Evolutionary conservation across 2,113 vertebrate species (phyloP).

Genomic region (Hippocampus guttulatus): DNA sequence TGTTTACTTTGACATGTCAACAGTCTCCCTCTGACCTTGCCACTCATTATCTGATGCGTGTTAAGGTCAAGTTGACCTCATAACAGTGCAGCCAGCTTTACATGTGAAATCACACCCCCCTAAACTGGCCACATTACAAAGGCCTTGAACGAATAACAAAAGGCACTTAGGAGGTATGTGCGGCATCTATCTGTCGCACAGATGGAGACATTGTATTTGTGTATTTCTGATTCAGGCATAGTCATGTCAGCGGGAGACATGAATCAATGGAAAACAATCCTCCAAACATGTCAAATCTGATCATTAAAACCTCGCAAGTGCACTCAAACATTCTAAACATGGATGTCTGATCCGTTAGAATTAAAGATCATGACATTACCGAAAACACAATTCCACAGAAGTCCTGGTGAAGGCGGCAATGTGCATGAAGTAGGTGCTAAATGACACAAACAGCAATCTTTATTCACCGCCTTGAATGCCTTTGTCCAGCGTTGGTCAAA

Average conservation of each 20-base stretch:
- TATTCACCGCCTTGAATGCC: neutral
- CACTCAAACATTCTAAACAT: neutral
- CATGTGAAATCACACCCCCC: conserved; percentile 21
- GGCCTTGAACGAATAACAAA: conserved; percentile 20
- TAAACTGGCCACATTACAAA: conserved; percentile 12
- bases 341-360: too few species aligned
- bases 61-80: neutral
- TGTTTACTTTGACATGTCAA: neutral
- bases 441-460: too few species aligned
- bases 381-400: neutral
- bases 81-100: conserved; percentile 5
- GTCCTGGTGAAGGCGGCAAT: neutral
- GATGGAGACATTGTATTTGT: conserved; percentile 51
- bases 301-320: neutral
- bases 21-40: neutral
- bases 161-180: neutral
- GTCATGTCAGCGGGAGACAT: conserved; percentile 45
- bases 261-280: conserved; percentile 59
- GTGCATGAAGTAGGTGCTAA: neutral
- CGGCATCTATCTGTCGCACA: conserved; percentile 48
- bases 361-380: neutral
- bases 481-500: neutral
- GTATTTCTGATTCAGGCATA: conserved; percentile 57
- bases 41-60: conserved; percentile 1
- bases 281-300: conserved; percentile 14